phyloP scores from a whole-genome alignment of 2,113 vertebrate species.

The Python bivittatus region DNA sequence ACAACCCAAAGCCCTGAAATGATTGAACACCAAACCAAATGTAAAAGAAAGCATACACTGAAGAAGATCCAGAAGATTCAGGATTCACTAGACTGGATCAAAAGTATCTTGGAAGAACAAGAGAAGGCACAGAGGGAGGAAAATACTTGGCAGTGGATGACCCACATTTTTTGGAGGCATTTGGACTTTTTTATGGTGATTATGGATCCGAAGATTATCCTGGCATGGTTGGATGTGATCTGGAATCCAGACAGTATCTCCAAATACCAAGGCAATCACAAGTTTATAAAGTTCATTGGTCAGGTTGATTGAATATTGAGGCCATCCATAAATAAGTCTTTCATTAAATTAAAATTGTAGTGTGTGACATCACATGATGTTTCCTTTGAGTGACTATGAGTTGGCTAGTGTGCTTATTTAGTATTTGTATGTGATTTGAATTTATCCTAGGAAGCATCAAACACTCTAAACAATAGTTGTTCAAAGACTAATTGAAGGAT shows the following conservation, averaged over 20 bases:
- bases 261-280: conserved; percentile 18
- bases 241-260: conserved; percentile 20
- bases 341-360: conserved; percentile 17
- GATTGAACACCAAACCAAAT: conserved; percentile 75
- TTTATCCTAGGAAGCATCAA: no score
- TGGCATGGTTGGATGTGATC: conserved; percentile 7
- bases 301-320: conserved; percentile 1
- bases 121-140: conserved; percentile 72
- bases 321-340: no score
- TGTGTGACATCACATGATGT: neutral
- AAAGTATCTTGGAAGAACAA: conserved; percentile 80
- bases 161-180: neutral
- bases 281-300: conserved; percentile 23
- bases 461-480: no score
- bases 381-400: neutral
- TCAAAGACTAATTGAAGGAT: no score
- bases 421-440: no score
- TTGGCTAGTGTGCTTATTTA: no score
- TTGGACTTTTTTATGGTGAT: conserved; percentile 12
- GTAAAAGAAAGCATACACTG: conserved; percentile 79
- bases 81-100: conserved; percentile 73
- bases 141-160: conserved; percentile 5
- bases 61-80: conserved; percentile 60
- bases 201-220: conserved; percentile 14
- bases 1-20: conserved; percentile 76